phyloP scores from a whole-genome alignment of 2,113 vertebrate species.

The Coryphaenoides rupestris region DNA sequence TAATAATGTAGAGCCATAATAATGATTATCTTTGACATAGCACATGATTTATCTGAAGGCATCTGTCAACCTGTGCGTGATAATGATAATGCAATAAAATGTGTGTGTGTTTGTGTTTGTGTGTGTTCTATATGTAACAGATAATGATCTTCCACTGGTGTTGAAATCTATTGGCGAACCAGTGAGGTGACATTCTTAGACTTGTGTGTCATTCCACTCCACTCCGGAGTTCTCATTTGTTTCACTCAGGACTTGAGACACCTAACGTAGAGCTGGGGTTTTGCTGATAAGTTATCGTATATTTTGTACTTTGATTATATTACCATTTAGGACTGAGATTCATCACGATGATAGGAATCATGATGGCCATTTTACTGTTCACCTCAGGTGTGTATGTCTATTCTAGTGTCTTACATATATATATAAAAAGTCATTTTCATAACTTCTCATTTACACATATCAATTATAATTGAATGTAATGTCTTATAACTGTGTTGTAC shows the following conservation, averaged over 20 bases:
- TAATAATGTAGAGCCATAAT: no score
- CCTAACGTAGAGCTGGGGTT: background rate
- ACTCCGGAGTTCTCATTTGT: background rate
- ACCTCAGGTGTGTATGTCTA: background rate
- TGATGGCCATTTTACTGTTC: background rate
- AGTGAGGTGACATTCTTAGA: constrained; percentile 47
- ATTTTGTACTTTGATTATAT: background rate
- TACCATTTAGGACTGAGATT: constrained; percentile 12
- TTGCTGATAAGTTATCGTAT: background rate
- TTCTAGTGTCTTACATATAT: no score
- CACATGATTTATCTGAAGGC: no score
- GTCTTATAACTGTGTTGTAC: background rate
- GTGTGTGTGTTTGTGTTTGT: no score
- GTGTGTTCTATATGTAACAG: no score
- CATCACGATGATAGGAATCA: constrained; percentile 16
- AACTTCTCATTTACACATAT: background rate
- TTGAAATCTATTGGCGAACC: constrained; percentile 17
- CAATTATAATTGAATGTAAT: background rate
- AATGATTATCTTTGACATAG: no score
- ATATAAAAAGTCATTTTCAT: no score
- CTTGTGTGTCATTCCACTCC: background rate
- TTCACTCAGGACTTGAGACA: background rate
- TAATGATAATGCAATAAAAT: no score
- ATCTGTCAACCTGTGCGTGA: no score
- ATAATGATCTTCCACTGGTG: no score